phyloP scores from a whole-genome alignment of 2,797 vertebrate species.

The Scolopax rusticola region DNA sequence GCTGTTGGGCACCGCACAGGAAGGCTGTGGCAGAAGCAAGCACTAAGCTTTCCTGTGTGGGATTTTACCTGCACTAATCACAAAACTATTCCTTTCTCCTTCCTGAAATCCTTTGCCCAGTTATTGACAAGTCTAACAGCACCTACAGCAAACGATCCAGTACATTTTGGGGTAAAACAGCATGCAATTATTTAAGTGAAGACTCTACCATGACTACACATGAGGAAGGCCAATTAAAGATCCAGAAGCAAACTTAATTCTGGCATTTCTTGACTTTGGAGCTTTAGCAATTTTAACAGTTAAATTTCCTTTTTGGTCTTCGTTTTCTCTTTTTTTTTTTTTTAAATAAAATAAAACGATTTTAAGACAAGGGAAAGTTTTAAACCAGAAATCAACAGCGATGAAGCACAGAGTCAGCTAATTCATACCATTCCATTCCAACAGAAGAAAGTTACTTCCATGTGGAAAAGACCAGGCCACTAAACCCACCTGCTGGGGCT shows the following conservation, averaged over 20 bases:
- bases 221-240: background rate
- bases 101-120: background rate
- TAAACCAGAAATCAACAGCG: background rate
- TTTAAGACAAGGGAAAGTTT: background rate
- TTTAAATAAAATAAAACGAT: background rate
- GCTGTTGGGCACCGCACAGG: background rate
- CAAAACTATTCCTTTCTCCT: background rate
- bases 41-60: background rate
- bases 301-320: background rate
- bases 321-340: background rate
- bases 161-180: background rate
- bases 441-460: background rate
- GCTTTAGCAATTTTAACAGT: background rate
- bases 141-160: background rate
- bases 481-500: background rate
- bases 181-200: background rate
- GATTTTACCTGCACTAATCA: background rate
- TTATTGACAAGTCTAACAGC: background rate
- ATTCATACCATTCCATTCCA: background rate
- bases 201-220: background rate
- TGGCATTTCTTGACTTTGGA: background rate
- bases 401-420: background rate
- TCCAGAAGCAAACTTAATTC: background rate
- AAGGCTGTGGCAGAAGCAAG: background rate
- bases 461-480: background rate